Evolutionary conservation across 2,888 invertebrate species (phyloP).

Genomic region (Serripes groenlandicus): DNA sequence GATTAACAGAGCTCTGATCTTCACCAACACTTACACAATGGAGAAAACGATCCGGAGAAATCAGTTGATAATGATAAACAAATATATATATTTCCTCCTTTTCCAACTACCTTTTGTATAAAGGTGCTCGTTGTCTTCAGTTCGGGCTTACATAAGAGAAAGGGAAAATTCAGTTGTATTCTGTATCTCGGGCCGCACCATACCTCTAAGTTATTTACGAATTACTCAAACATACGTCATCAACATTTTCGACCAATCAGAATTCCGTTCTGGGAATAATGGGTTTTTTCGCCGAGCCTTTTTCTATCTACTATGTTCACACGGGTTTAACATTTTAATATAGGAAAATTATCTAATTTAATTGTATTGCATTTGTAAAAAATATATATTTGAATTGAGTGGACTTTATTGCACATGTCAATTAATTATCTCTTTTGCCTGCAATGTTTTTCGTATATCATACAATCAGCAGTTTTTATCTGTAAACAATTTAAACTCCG

Average conservation of each 20-base stretch:
- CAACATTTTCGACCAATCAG: conserved; percentile 6
- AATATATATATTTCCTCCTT: not conserved
- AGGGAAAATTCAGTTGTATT: not conserved
- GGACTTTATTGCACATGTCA: too few relatives aligned
- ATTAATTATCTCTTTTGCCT: too few relatives aligned
- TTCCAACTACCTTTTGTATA: not conserved
- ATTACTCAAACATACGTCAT: conserved; percentile 23
- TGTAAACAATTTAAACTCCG: not conserved
- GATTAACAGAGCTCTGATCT: not conserved
- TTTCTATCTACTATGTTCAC: not conserved
- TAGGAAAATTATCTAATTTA: too few relatives aligned
- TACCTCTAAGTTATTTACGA: conserved; percentile 16
- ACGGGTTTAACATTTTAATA: not conserved
- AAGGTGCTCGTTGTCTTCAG: not conserved
- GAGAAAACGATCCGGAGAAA: too few relatives aligned
- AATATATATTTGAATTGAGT: too few relatives aligned
- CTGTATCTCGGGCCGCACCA: conserved; percentile 5
- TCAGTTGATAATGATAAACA: too few relatives aligned
- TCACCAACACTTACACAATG: too few relatives aligned
- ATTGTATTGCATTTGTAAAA: too few relatives aligned
- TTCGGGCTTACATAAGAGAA: too few relatives aligned
- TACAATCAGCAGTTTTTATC: too few relatives aligned
- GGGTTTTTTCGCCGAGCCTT: not conserved
- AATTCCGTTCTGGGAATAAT: conserved; percentile 9
- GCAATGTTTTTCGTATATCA: too few relatives aligned